A percentile compares a stretch with the other conserved stretches of the same genome.
These are phyloP conservation scores for Diaperis boleti DNA, from an alignment of 2,888 invertebrate genomes.

Conservation along the genomic window DNA sequence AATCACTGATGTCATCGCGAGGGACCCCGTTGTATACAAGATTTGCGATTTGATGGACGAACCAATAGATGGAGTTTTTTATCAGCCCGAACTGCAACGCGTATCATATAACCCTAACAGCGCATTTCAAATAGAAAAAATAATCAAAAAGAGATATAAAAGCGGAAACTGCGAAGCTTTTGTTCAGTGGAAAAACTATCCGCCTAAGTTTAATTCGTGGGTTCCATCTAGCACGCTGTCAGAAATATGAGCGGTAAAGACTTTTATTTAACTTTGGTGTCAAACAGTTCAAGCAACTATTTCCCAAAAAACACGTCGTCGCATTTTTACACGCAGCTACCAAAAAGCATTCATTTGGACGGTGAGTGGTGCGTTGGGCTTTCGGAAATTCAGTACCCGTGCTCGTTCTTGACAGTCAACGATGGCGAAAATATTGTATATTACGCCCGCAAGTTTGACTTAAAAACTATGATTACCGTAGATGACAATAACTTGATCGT, in stretches of 20 bases:
- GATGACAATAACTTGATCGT: neutral
- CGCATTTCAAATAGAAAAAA: conserved; percentile 1
- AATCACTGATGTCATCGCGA: too few relatives aligned
- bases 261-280: conserved; percentile 50
- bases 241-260: conserved; percentile 17
- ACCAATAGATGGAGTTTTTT: too few relatives aligned
- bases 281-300: conserved; percentile 48
- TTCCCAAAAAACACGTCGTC: conserved; percentile 51
- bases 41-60: too few relatives aligned
- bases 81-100: neutral
- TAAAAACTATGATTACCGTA: neutral
- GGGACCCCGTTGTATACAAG: too few relatives aligned
- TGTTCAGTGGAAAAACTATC: conserved; percentile 53
- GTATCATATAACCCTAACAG: neutral
- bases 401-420: conserved; percentile 4
- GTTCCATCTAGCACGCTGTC: conserved; percentile 21
- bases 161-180: conserved; percentile 38
- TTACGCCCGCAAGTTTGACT: neutral
- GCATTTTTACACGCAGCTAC: too few relatives aligned
- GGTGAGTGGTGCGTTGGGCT: conserved; percentile 48
- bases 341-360: too few relatives aligned
- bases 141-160: conserved; percentile 40
- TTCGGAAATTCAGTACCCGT: conserved; percentile 21
- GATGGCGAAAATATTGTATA: conserved; percentile 12
- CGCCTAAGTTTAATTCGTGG: conserved; percentile 49